phyloP scores from a whole-genome alignment of 2,888 invertebrate genomes.

The Ophion costatus region DNA sequence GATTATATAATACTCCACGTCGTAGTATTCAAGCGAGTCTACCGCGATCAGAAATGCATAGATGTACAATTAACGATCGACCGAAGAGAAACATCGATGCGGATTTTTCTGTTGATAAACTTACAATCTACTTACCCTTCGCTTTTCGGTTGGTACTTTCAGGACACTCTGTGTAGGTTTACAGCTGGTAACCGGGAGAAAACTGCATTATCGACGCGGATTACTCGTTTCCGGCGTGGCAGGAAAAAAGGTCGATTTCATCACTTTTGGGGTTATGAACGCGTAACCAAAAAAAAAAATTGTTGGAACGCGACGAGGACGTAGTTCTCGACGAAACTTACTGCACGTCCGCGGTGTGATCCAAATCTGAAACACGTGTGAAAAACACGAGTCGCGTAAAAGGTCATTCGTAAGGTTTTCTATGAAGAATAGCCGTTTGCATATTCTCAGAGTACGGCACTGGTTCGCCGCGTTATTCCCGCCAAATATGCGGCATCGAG shows the following conservation, averaged over 20 bases:
- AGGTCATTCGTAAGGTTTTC: neutral
- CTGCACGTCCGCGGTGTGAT: constrained; percentile 99
- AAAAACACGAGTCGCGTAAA: constrained; percentile 10
- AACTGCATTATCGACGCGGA: neutral
- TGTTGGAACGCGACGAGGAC: neutral
- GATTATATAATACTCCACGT: neutral
- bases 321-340: constrained; percentile 85
- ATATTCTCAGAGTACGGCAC: constrained; percentile 53
- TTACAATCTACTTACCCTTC: neutral
- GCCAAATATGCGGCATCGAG: constrained; percentile 50
- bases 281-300: constrained; percentile 55
- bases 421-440: neutral
- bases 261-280: constrained; percentile 51
- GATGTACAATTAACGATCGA: neutral
- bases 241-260: neutral
- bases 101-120: neutral
- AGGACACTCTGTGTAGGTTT: neutral
- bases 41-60: neutral
- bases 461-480: constrained; percentile 48
- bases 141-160: neutral
- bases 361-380: constrained; percentile 90
- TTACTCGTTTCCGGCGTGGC: neutral
- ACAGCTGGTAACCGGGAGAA: neutral
- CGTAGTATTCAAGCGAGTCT: neutral
- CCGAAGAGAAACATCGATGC: neutral